phyloP scores from a whole-genome alignment of 2,888 invertebrate genomes.

The Steinernema hermaphroditum region DNA sequence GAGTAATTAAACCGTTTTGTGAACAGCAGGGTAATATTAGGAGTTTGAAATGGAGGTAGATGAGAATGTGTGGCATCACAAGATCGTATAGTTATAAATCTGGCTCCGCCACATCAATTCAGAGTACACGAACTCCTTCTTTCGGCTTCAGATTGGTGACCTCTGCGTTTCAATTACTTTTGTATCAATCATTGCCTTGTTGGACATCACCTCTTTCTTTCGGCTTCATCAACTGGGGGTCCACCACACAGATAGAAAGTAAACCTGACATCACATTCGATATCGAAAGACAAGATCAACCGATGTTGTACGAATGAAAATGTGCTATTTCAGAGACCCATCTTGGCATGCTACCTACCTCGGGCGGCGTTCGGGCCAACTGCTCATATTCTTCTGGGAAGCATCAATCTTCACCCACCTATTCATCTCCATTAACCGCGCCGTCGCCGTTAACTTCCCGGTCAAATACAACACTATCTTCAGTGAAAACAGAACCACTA shows the following conservation, averaged over 20 bases:
- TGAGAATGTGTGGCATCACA: too few relatives aligned
- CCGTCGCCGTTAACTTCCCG: not conserved
- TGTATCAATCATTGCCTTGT: not conserved
- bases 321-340: not conserved
- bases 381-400: not conserved
- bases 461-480: not conserved
- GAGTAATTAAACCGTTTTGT: too few relatives aligned
- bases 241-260: not conserved
- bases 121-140: too few relatives aligned
- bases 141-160: slow-evolving; percentile 1
- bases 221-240: not conserved
- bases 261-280: too few relatives aligned
- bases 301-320: too few relatives aligned
- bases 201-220: not conserved
- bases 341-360: not conserved
- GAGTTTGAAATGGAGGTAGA: too few relatives aligned
- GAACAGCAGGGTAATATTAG: too few relatives aligned
- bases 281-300: too few relatives aligned
- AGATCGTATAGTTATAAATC: too few relatives aligned
- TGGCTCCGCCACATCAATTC: too few relatives aligned
- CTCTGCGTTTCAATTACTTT: not conserved
- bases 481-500: not conserved
- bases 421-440: not conserved
- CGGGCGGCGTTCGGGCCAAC: not conserved
- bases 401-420: slow-evolving; percentile 1